Conservation (phyloP, 2,888 invertebrate genomes). For the Pandemis corylana region DNA sequence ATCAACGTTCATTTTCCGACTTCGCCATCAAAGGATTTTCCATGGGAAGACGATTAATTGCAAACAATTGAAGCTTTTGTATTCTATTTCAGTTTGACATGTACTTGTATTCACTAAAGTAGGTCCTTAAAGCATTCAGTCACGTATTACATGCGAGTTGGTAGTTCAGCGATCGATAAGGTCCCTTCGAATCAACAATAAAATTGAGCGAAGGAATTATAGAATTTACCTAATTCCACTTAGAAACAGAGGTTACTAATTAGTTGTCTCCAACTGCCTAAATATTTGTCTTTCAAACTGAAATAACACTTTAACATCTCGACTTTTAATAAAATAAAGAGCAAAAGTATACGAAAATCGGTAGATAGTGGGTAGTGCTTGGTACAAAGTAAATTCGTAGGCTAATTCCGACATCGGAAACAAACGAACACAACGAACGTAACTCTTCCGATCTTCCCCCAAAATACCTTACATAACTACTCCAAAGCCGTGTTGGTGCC, state of each 20-base stretch:
- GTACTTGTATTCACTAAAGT: constrained; percentile 27
- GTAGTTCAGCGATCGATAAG: constrained; percentile 30
- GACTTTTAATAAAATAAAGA: background rate
- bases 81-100: constrained; percentile 35
- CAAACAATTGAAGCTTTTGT: constrained; percentile 32
- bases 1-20: too few relatives aligned
- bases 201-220: constrained; percentile 12
- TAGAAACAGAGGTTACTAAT: background rate
- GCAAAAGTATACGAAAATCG: background rate
- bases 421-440: background rate
- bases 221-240: background rate
- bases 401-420: background rate
- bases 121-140: constrained; percentile 38
- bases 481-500: background rate
- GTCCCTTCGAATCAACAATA: constrained; percentile 23
- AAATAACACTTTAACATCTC: background rate
- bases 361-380: background rate
- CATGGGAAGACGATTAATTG: constrained; percentile 28
- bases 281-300: too few relatives aligned
- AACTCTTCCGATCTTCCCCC: constrained; percentile 1
- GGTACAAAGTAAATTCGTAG: background rate
- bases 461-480: background rate
- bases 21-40: background rate
- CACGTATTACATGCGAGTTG: constrained; percentile 37
- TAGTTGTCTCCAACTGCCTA: too few relatives aligned